Conservation (phyloP, 1,140 invertebrate species). For the Cecropterus lyciades region DNA sequence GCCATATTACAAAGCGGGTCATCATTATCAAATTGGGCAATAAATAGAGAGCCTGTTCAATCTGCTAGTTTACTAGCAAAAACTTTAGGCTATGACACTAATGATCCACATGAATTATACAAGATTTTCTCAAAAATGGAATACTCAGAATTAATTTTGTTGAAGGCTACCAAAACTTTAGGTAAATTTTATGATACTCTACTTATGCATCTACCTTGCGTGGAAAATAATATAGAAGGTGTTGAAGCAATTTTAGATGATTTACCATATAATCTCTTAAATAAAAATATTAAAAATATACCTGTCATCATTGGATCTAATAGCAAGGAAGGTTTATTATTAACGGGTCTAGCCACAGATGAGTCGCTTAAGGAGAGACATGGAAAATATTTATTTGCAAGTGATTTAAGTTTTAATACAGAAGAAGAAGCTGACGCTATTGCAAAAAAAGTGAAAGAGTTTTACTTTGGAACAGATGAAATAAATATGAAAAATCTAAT, state of each 20-base stretch:
- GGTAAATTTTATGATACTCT: conserved; percentile 67
- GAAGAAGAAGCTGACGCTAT: conserved; percentile 46
- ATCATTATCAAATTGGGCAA: conserved; percentile 86
- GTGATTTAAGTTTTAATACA: conserved; percentile 62
- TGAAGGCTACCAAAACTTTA: conserved; percentile 56
- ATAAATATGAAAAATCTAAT: conserved; percentile 53
- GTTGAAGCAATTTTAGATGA: conserved; percentile 63
- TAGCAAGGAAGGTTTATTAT: conserved; percentile 68
- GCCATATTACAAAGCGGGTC: conserved; percentile 88
- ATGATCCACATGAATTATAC: conserved; percentile 65
- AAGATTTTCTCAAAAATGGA: conserved; percentile 62
- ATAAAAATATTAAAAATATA: conserved; percentile 60
- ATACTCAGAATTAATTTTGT: conserved; percentile 50
- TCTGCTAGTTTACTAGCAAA: conserved; percentile 65
- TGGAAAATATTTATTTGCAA: conserved; percentile 63
- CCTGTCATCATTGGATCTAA: conserved; percentile 63
- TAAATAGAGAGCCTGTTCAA: conserved; percentile 66
- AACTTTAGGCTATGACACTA: conserved; percentile 56
- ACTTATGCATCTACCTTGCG: conserved; percentile 65
- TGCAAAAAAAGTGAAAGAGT: conserved; percentile 52
- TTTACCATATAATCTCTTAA: conserved; percentile 61
- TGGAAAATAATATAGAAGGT: conserved; percentile 61
- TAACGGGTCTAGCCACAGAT: conserved; percentile 55
- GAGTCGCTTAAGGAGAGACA: conserved; percentile 57
- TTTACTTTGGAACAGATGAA: conserved; percentile 65